Evolutionary conservation across 2,113 vertebrate species (phyloP).

Genomic region (Gobius niger): DNA sequence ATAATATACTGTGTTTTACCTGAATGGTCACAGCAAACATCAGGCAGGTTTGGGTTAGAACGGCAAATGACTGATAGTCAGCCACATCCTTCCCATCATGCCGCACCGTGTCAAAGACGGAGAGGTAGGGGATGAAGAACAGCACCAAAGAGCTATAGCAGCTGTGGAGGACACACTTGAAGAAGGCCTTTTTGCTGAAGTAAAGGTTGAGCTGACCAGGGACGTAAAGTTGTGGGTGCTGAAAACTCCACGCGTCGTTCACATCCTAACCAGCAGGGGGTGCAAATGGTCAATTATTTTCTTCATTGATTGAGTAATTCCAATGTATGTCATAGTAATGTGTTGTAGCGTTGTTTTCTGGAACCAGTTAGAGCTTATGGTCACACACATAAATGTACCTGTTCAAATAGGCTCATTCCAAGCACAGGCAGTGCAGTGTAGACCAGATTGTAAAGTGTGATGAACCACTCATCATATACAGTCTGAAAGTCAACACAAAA

Average conservation of each 20-base stretch:
- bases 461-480: conserved; percentile 95
- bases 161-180: conserved; percentile 87
- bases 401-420: conserved; percentile 94
- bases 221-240: conserved; percentile 87
- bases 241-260: conserved; percentile 88
- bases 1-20: conserved; percentile 63
- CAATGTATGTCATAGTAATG: neutral
- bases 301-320: neutral
- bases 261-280: conserved; percentile 82
- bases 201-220: conserved; percentile 90
- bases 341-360: neutral
- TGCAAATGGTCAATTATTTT: conserved; percentile 12
- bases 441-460: conserved; percentile 92
- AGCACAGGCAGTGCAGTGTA: conserved; percentile 94
- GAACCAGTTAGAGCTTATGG: neutral
- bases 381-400: conserved; percentile 76
- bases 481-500: conserved; percentile 74
- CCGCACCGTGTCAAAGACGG: conserved; percentile 79
- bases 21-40: conserved; percentile 88
- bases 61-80: conserved; percentile 92
- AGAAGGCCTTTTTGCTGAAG: conserved; percentile 89
- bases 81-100: conserved; percentile 85
- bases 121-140: conserved; percentile 90
- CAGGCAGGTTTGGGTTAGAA: conserved; percentile 90
- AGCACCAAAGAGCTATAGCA: conserved; percentile 94